phyloP scores from a whole-genome alignment of 1,140 invertebrate genomes.

The Rhopalosiphum maidis region DNA sequence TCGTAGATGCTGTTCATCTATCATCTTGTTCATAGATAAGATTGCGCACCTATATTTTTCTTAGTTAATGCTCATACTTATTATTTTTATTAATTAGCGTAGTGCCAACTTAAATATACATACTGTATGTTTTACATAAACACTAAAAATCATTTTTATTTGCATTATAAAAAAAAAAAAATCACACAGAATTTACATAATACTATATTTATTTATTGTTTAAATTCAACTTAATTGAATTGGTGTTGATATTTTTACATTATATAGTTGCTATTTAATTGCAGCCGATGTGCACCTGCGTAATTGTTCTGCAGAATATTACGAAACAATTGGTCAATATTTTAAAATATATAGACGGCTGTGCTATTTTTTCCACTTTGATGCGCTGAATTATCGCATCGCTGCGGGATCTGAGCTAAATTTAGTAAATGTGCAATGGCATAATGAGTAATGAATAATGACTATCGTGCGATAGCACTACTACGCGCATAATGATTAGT shows the following conservation, averaged over 20 bases:
- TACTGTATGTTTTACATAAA: not conserved
- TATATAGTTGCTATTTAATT: not conserved
- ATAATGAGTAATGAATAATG: not conserved
- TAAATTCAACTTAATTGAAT: not conserved
- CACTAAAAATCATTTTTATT: not conserved
- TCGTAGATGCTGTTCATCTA: not conserved
- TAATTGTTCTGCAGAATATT: not conserved
- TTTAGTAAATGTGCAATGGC: not conserved
- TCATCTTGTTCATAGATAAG: not conserved
- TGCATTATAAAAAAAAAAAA: not conserved
- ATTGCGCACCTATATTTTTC: not conserved
- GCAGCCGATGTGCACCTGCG: not conserved
- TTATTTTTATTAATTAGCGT: no score
- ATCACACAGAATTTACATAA: not conserved
- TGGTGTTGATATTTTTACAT: not conserved
- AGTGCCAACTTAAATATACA: not conserved
- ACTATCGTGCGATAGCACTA: not conserved
- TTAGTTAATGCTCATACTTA: no score
- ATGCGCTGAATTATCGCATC: conserved; percentile 28
- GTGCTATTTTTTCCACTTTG: conserved; percentile 41
- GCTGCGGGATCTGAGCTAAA: not conserved
- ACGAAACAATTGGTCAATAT: conserved; percentile 7
- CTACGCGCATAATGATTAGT: not conserved
- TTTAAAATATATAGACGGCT: not conserved
- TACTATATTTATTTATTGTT: not conserved